Base-by-base conservation (phyloP, 1,140 invertebrate species). In the Nymphalis io region DNA sequence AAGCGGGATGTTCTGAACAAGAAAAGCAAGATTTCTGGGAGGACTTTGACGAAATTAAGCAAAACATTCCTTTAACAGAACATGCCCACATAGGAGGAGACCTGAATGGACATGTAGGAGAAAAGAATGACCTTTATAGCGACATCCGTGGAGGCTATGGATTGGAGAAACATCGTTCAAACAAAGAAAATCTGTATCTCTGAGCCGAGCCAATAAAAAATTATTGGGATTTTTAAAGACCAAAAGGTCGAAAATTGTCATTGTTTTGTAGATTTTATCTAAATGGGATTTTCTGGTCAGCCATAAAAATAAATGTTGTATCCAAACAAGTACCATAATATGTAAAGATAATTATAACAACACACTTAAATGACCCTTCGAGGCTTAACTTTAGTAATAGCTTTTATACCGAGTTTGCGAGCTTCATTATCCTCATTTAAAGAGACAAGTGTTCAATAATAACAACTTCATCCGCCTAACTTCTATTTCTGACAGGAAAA, bases 401-500 rank as follows among this genome's bases (percentile, higher is more conserved):
- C n/a, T 64, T 55, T 64, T 64, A 63, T 63, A 21, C 51, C 18
- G 20, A 40, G 48, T 57, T 57, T 18, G 16, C 62, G 33, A 64
- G 48, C 38, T 51, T 57, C 51, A 40, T 64, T 64, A 64, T n/a
- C 48, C 38, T 64, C 62, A 55, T 64, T 64, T 64, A 23, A 23
- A 39, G 62, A 51, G 62, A 64, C 62, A 64, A 57, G 62, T 55
- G 62, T 51, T 42, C 12, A 55, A 38, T 55, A 53, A 51, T 23
- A 46, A 63, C 53, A 53, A 63, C 33, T 53, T 51, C 40, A 20
- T 20, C 48, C 62, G 38, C 38, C 55, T 51, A 18, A 40, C 33
- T 6, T 38, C 13, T 40, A 57, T 57, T 64, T 64, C 8, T 33
- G 40, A 55, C 48, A 64, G 33, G 62, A 64, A 57, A 64, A 53